Base-by-base conservation (phyloP, 2,888 invertebrate genomes). In the Cecidostiba fungosa region DNA sequence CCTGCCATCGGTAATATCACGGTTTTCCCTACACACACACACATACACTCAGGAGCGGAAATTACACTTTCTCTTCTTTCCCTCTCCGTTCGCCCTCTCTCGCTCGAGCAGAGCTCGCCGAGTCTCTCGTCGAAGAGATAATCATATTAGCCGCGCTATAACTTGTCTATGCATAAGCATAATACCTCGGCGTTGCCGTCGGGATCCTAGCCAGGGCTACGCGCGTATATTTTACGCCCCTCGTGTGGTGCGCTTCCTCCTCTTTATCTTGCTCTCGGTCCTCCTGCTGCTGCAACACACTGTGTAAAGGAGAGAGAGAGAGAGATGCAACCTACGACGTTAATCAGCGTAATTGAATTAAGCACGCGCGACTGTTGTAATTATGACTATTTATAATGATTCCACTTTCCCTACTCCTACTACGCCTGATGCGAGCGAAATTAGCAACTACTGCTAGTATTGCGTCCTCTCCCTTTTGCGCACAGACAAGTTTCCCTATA, bases 301-400 rank as follows among this genome's bases (percentile, higher is more conserved):
- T n/a, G 73, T 26, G 70, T 36, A 54, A n/a, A 79, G 81, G 88
- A 89, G 90, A 91, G 90, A 87, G 50, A n/a, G 77, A 79, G 88
- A 89, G 90, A 91, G 90, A 87, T 90, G 91, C 91, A 91, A 89
- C 90, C 90, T 91, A 91, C 92, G 90, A 91, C 92, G 92, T 93
- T 93, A 93, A 93, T 93, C 93, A 93, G 92, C 89, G 91, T 92
- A 93, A 93, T 93, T 93, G 92, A 93, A 93, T 93, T 92, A 92
- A 91, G 91, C 91, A 91, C 91, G 91, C 91, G 91, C 92, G 92
- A 92, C 92, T 92, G 91, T 92, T 93, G 92, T 92, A 93, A 93
- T 93, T 93, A 93, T 92, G 92, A 93, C 92, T 93, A 93, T 93
- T 93, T 93, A 92, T 92, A 92, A 93, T 92, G 92, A 93, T 92